phyloP scores from a whole-genome alignment of 2,797 vertebrate species.

The Steatocranus sp. region DNA sequence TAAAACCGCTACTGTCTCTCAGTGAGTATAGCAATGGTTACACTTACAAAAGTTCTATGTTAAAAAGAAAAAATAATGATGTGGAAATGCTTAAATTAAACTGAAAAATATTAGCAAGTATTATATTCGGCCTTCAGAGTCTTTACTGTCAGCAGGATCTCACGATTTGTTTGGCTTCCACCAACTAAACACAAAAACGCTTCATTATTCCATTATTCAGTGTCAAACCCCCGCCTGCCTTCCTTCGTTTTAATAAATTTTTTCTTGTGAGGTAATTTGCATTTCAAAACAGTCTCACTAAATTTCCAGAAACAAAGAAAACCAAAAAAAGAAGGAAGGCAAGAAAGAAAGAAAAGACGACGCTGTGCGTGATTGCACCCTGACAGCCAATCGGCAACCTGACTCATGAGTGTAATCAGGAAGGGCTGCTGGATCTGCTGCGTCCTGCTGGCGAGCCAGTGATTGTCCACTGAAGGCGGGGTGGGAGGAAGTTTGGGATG shows the following conservation, averaged over 20 bases:
- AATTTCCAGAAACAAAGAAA: background rate
- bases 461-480: slow-evolving; percentile 58
- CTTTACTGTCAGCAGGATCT: background rate
- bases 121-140: background rate
- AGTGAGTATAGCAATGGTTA: background rate
- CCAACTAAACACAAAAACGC: background rate
- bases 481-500: background rate
- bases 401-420: slow-evolving; percentile 64
- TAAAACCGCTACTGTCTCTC: background rate
- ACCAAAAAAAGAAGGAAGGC: background rate
- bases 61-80: background rate
- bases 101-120: background rate
- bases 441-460: slow-evolving; percentile 42
- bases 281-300: background rate
- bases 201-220: background rate
- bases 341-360: background rate
- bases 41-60: background rate
- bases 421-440: slow-evolving; percentile 35
- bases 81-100: background rate
- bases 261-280: background rate
- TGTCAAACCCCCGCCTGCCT: background rate
- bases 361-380: slow-evolving; percentile 18
- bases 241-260: background rate
- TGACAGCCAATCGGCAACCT: slow-evolving; percentile 45
- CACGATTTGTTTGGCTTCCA: background rate